These are phyloP conservation scores for Watsonalla cultraria DNA, from an alignment of 2,888 invertebrate genomes.

Conservation along the genomic window DNA sequence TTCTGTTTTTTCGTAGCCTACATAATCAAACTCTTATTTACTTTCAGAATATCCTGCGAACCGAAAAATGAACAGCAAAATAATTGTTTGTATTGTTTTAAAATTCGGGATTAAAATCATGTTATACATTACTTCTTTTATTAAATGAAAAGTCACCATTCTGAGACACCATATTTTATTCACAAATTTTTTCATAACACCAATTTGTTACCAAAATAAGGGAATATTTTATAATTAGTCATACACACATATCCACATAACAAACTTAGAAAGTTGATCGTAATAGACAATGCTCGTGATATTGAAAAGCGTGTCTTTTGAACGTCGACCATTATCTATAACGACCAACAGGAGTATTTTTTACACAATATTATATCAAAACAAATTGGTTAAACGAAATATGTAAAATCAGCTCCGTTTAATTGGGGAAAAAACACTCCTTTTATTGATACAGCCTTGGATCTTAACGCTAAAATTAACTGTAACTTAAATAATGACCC, in stretches of 20 bases:
- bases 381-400: conserved; percentile 40
- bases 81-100: conserved; percentile 6
- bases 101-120: conserved; percentile 12
- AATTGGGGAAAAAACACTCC: conserved; percentile 64
- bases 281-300: conserved; percentile 43
- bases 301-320: conserved; percentile 34
- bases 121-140: not conserved
- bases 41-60: conserved; percentile 65
- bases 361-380: conserved; percentile 45
- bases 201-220: conserved; percentile 77
- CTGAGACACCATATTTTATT: conserved; percentile 76
- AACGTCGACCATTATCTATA: conserved; percentile 40
- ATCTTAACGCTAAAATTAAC: conserved; percentile 71
- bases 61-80: conserved; percentile 48
- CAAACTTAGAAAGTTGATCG: conserved; percentile 55
- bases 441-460: conserved; percentile 75
- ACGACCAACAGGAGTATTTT: conserved; percentile 59
- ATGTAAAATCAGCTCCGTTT: conserved; percentile 37
- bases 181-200: conserved; percentile 75
- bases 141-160: conserved; percentile 19
- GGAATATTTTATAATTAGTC: conserved; percentile 72
- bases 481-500: conserved; percentile 72
- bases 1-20: no score
- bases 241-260: conserved; percentile 69
- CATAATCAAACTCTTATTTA: not conserved